These are phyloP conservation scores for Phthorimaea operculella DNA, from an alignment of 1,140 invertebrate genomes.

Conservation along the genomic window DNA sequence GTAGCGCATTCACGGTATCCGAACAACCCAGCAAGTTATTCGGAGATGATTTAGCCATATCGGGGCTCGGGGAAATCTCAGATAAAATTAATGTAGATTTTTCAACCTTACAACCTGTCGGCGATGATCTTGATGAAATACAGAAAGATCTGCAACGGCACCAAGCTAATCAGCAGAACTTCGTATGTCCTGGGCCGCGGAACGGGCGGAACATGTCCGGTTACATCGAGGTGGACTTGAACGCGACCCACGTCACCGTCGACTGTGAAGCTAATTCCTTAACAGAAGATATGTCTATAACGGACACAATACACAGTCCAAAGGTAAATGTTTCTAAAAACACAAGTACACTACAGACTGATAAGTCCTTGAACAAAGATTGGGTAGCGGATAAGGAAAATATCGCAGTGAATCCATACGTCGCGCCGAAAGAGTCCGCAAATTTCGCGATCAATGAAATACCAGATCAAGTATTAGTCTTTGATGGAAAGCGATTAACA, in stretches of 20 bases:
- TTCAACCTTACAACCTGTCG: conserved; percentile 32
- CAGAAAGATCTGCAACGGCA: conserved; percentile 33
- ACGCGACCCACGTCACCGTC: conserved; percentile 32
- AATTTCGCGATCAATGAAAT: conserved; percentile 44
- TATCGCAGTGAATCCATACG: conserved; percentile 46
- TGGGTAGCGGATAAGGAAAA: conserved; percentile 51
- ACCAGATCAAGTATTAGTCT: conserved; percentile 44
- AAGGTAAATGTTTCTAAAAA: conserved; percentile 35
- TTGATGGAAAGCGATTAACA: conserved; percentile 50
- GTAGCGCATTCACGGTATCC: conserved; percentile 32
- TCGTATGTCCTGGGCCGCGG: conserved; percentile 25
- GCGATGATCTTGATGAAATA: conserved; percentile 51
- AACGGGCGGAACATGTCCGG: conserved; percentile 29
- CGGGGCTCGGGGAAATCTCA: conserved; percentile 32
- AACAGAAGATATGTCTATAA: conserved; percentile 52
- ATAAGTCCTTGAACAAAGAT: conserved; percentile 26
- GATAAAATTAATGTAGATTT: conserved; percentile 45
- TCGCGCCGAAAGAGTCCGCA: conserved; percentile 28
- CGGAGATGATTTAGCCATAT: conserved; percentile 34
- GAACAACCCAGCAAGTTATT: conserved; percentile 45
- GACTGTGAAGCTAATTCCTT: conserved; percentile 17
- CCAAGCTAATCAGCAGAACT: conserved; percentile 17
- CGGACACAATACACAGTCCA: conserved; percentile 40
- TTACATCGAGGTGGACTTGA: conserved; percentile 52
- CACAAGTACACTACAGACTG: conserved; percentile 14